These are phyloP conservation scores for Psettodes erumei DNA, from an alignment of 2,113 vertebrate genomes.

Conservation along the genomic window DNA sequence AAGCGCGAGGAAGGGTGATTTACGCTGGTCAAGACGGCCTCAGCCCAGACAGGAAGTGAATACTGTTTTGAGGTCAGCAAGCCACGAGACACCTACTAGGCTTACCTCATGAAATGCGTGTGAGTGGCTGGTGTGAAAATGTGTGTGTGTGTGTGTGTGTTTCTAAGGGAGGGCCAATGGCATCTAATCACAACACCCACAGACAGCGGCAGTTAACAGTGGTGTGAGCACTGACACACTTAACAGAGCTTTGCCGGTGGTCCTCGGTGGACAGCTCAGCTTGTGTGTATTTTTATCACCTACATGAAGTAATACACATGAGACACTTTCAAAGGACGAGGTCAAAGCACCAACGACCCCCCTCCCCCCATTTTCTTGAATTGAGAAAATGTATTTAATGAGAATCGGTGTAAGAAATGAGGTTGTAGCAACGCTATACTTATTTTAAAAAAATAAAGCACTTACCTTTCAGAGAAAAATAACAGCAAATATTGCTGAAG, in stretches of 20 bases:
- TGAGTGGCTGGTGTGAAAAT: constrained; percentile 50
- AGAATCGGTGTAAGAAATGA: constrained; percentile 26
- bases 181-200: constrained; percentile 60
- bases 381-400: constrained; percentile 3
- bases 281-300: constrained; percentile 16
- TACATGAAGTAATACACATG: not conserved
- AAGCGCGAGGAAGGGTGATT: constrained; percentile 62
- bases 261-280: constrained; percentile 16
- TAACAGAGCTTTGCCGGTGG: constrained; percentile 56
- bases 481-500: constrained; percentile 27
- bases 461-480: constrained; percentile 30
- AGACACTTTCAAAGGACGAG: not conserved
- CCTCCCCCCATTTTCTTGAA: no score
- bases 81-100: constrained; percentile 63
- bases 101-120: constrained; percentile 66
- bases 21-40: constrained; percentile 61
- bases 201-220: constrained; percentile 55
- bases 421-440: not conserved
- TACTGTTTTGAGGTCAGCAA: constrained; percentile 69
- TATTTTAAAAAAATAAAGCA: not conserved
- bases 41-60: constrained; percentile 70
- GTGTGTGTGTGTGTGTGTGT: constrained; percentile 35
- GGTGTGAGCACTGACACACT: constrained; percentile 46
- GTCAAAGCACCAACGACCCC: not conserved
- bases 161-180: constrained; percentile 59